A percentile compares a stretch with the other conserved stretches of the same genome.
phyloP scores from a whole-genome alignment of 2,797 vertebrate genomes.

The Megalops cyprinoides region DNA sequence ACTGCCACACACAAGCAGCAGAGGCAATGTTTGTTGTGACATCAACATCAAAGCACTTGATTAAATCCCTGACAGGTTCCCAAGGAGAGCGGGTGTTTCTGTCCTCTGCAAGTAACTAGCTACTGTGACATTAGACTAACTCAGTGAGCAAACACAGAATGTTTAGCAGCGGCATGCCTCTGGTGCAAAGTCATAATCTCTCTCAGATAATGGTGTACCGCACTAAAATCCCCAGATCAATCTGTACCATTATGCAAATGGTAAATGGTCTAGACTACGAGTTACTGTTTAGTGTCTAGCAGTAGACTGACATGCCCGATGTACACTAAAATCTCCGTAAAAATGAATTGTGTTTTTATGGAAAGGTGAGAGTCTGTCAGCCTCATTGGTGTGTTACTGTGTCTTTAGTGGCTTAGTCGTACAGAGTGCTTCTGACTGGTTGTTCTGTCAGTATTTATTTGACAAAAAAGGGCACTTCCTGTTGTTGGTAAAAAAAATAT shows the following conservation, averaged over 20 bases:
- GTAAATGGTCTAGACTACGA: background rate
- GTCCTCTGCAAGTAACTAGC: background rate
- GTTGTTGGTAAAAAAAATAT: background rate
- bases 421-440: background rate
- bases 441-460: background rate
- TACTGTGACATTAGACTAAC: background rate
- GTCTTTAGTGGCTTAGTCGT: slow-evolving; percentile 3
- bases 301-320: background rate
- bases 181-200: too few species aligned
- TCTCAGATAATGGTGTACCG: background rate
- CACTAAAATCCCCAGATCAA: background rate
- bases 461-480: slow-evolving; percentile 6
- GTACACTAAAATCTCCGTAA: background rate
- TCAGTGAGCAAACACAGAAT: background rate
- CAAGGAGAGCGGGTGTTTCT: background rate
- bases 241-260: background rate
- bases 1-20: background rate
- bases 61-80: background rate
- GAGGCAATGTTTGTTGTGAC: background rate
- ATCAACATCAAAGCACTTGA: background rate
- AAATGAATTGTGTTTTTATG: background rate
- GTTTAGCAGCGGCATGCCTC: background rate
- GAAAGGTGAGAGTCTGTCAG: slow-evolving; percentile 15
- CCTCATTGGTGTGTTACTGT: background rate
- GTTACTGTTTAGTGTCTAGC: background rate